phyloP scores from a whole-genome alignment of 2,113 vertebrate species.

The Apeltes quadracus region DNA sequence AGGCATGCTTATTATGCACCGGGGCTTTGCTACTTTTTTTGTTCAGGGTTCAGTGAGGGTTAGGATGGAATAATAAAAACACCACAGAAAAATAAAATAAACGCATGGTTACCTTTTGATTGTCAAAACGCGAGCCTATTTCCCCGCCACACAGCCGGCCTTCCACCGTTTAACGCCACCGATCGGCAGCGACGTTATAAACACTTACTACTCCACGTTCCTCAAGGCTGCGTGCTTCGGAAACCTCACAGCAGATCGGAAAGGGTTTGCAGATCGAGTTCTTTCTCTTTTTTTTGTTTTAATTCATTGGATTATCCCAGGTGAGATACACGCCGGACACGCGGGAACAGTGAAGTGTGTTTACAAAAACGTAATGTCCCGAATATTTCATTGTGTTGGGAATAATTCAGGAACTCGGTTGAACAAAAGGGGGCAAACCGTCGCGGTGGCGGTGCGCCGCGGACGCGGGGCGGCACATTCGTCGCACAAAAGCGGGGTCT shows the following conservation, averaged over 20 bases:
- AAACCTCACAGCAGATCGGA: slow-evolving; percentile 55
- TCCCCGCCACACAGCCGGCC: background rate
- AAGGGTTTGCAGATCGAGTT: slow-evolving; percentile 49
- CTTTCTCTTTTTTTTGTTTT: slow-evolving; percentile 30
- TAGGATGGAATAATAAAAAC: background rate
- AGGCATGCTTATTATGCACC: slow-evolving; percentile 28
- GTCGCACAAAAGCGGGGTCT: slow-evolving; percentile 56
- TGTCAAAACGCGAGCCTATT: background rate
- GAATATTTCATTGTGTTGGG: slow-evolving; percentile 68
- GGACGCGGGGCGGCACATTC: slow-evolving; percentile 74
- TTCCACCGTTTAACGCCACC: slow-evolving; percentile 4
- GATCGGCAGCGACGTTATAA: slow-evolving; percentile 55
- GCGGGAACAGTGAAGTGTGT: slow-evolving; percentile 29
- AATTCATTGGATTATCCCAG: slow-evolving; percentile 53
- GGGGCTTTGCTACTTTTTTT: slow-evolving; percentile 27
- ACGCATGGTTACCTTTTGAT: background rate
- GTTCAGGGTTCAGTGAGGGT: background rate
- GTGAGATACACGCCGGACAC: background rate
- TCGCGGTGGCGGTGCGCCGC: slow-evolving; percentile 62
- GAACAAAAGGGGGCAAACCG: slow-evolving; percentile 80
- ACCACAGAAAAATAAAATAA: background rate
- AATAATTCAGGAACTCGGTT: slow-evolving; percentile 76
- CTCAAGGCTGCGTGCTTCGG: slow-evolving; percentile 70
- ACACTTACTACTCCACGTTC: slow-evolving; percentile 82
- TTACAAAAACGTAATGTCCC: slow-evolving; percentile 44